Percentiles rank a stretch among this genome's conserved stretches.
Evolutionary conservation across 1,140 invertebrate species (phyloP).

Genomic region (Thaumetopoea pityocampa): DNA sequence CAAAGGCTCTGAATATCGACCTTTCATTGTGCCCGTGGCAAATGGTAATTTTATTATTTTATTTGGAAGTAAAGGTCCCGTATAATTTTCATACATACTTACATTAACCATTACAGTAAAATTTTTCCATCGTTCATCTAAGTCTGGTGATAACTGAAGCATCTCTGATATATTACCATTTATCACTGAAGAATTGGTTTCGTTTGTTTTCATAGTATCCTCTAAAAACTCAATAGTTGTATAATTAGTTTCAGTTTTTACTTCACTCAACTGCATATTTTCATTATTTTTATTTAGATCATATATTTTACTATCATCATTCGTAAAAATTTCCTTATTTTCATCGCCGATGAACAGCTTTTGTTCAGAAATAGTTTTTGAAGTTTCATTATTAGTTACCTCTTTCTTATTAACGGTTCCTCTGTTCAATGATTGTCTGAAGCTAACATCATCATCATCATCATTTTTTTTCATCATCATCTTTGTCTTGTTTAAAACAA

Average conservation of each 20-base stretch:
- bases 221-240: too few species aligned
- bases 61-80: too few species aligned
- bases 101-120: too few species aligned
- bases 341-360: too few species aligned
- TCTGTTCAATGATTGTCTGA: constrained; percentile 18
- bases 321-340: too few species aligned
- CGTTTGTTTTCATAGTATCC: constrained; percentile 34
- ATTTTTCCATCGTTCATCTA: constrained; percentile 37
- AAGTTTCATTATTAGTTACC: not conserved
- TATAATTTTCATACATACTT: too few species aligned
- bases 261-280: not conserved
- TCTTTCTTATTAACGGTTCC: constrained; percentile 12
- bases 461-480: constrained; percentile 4
- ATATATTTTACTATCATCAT: too few species aligned
- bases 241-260: constrained; percentile 8
- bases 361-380: not conserved
- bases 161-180: constrained; percentile 21
- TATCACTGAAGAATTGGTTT: constrained; percentile 28
- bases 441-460: constrained; percentile 21
- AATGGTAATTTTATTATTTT: too few species aligned
- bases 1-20: constrained; percentile 26
- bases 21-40: constrained; percentile 6
- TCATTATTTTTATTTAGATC: not conserved
- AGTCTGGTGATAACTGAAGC: constrained; percentile 24
- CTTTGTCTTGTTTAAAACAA: not conserved